Evolutionary conservation across 2,113 vertebrate genomes (phyloP), one percentile per base, ranked within the genome.

Genomic region (Heterotis niloticus): DNA sequence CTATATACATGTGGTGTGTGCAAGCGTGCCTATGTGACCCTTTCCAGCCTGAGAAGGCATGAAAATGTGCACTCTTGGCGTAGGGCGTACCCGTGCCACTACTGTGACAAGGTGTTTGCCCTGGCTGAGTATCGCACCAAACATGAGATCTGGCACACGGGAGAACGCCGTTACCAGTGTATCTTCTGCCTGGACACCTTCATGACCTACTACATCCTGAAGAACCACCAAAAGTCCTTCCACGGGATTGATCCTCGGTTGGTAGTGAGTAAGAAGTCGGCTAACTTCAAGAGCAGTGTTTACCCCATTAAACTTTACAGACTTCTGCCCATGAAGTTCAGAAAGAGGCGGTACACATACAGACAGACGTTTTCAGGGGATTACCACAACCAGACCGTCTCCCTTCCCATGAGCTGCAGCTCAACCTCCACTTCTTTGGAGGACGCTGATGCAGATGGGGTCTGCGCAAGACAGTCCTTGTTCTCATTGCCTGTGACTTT

Each of bases 101-200:
- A 98, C 81, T 99, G 98, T 88, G 98, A 94, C 88, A 99, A 99
- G 85, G 96, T 99, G 0, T 99, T 99, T n/a, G 98, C 98, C 0
- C 83, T 99, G 85, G 98, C 98, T 0, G 98, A 99, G 85, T 99
- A 99, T 81, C 94, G 98, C 60, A 99, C 97, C 54, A 96, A 98
- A 14, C 98, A 99, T 7, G 98, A 99, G 87, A 95, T 99, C 81
- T 99, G 98, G 98, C 98, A 99, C 85, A 99, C 98, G 0, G 98
- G 97, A 10, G 98, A 99, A 79, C 93, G 98, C 9, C 93, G 98
- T 0, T 99, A 99, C 80, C 98, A 99, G 88, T 99, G 98, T 85
- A 99, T 99, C 82, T 99, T 99, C 88, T 99, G 98, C 81, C 90
- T 98, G 24, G 96, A 99, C 88, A 97, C 97, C 10, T 99, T 99